Conservation (phyloP, 1,140 invertebrate genomes). For the Mya arenaria region DNA sequence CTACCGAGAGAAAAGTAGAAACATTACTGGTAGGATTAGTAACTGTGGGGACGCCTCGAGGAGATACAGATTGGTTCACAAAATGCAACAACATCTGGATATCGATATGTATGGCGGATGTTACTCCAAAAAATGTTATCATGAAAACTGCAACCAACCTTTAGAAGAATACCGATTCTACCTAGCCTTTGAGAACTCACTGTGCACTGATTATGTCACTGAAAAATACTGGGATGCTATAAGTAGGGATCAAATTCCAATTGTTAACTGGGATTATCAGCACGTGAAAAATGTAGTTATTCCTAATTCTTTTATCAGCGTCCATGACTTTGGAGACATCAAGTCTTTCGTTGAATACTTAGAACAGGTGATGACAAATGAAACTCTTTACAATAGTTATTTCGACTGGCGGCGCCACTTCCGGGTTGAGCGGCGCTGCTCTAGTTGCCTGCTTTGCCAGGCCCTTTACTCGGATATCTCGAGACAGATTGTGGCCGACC, state of each 20-base stretch:
- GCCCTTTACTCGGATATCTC: constrained; percentile 57
- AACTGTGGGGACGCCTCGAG: constrained; percentile 84
- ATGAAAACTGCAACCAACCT: constrained; percentile 59
- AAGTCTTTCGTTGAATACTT: constrained; percentile 93
- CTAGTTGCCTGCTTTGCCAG: constrained; percentile 61
- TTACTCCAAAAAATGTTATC: constrained; percentile 60
- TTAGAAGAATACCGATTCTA: constrained; percentile 93
- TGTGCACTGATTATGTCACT: constrained; percentile 79
- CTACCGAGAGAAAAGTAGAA: constrained; percentile 55
- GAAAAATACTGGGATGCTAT: constrained; percentile 79
- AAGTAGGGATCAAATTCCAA: constrained; percentile 66
- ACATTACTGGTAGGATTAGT: constrained; percentile 85
- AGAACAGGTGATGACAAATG: constrained; percentile 80
- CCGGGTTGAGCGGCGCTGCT: constrained; percentile 52
- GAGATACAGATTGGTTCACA: constrained; percentile 82
- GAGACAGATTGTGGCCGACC: constrained; percentile 63
- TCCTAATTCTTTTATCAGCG: constrained; percentile 93
- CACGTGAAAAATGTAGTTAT: constrained; percentile 68
- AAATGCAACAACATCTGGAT: constrained; percentile 82
- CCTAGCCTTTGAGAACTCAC: constrained; percentile 79
- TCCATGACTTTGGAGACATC: constrained; percentile 95
- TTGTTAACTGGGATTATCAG: constrained; percentile 76
- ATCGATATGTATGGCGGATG: constrained; percentile 86
- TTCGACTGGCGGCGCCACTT: constrained; percentile 72
- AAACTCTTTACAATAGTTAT: constrained; percentile 77